These are phyloP conservation scores for Gastrophysa polygoni DNA, from an alignment of 2,888 invertebrate species.

Conservation along the genomic window DNA sequence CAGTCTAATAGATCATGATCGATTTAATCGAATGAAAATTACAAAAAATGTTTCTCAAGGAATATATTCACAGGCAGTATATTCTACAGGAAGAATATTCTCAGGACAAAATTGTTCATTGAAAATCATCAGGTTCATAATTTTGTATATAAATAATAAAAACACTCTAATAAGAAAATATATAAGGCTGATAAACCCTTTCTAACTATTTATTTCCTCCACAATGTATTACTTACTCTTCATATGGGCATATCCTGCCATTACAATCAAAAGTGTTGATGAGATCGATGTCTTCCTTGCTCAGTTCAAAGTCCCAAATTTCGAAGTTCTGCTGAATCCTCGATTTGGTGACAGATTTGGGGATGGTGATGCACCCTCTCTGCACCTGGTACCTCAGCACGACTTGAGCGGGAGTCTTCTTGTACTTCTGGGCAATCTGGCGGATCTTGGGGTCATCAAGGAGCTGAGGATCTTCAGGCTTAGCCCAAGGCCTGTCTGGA, in stretches of 20 bases:
- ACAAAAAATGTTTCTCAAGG: too few relatives aligned
- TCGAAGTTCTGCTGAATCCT: conserved; percentile 73
- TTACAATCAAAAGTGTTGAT: conserved; percentile 75
- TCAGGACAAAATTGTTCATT: too few relatives aligned
- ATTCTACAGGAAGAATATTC: too few relatives aligned
- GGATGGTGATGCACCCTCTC: conserved; percentile 75
- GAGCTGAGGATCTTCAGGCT: conserved; percentile 73
- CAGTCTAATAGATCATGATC: too few relatives aligned
- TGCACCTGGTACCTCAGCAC: conserved; percentile 71
- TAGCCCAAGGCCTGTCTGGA: conserved; percentile 84
- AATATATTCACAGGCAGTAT: too few relatives aligned
- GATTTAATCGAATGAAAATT: too few relatives aligned
- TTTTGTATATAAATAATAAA: too few relatives aligned
- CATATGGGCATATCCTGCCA: conserved; percentile 70
- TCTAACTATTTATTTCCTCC: too few relatives aligned
- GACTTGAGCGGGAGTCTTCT: conserved; percentile 74
- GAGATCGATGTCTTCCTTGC: conserved; percentile 66
- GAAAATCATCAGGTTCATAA: too few relatives aligned
- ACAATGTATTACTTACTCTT: conserved; percentile 68
- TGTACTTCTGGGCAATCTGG: conserved; percentile 66
- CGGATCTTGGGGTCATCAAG: conserved; percentile 76
- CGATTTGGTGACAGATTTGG: conserved; percentile 78
- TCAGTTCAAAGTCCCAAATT: conserved; percentile 75
- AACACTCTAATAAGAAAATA: too few relatives aligned
- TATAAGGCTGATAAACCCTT: too few relatives aligned